Conservation (phyloP, 2,797 vertebrate species). For the Pogoniulus pusillus region DNA sequence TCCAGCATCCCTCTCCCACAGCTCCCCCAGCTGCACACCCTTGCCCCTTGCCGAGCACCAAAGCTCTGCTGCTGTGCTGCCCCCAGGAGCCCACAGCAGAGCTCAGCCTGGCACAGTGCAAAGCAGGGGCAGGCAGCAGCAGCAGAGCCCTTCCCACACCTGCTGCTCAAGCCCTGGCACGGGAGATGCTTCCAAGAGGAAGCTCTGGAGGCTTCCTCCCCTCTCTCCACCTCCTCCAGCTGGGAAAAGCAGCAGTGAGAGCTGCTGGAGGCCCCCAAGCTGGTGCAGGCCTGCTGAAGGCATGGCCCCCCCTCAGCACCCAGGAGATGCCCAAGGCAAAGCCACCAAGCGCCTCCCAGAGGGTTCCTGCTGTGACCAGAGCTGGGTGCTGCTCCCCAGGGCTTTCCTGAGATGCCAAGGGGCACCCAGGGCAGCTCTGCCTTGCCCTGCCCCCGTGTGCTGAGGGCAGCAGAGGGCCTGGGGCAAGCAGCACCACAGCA, state of each 20-base stretch:
- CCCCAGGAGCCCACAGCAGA: too few relatives aligned
- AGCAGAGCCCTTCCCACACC: not conserved
- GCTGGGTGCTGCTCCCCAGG: not conserved
- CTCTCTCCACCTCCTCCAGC: not conserved
- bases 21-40: not conserved
- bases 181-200: not conserved
- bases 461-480: not conserved
- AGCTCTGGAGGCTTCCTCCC: not conserved
- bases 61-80: not conserved
- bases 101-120: not conserved
- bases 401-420: not conserved
- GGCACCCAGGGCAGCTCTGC: not conserved
- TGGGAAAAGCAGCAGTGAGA: not conserved
- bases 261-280: too few relatives aligned
- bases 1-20: not conserved
- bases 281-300: not conserved
- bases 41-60: accelerated
- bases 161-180: not conserved
- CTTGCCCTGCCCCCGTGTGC: not conserved
- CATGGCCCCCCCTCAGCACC: accelerated
- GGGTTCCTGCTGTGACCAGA: not conserved
- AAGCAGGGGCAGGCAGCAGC: not conserved
- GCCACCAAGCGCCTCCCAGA: not conserved
- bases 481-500: not conserved
- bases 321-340: not conserved